phyloP scores from a whole-genome alignment of 2,797 vertebrate species.

The Lindbergichthys nudifrons region DNA sequence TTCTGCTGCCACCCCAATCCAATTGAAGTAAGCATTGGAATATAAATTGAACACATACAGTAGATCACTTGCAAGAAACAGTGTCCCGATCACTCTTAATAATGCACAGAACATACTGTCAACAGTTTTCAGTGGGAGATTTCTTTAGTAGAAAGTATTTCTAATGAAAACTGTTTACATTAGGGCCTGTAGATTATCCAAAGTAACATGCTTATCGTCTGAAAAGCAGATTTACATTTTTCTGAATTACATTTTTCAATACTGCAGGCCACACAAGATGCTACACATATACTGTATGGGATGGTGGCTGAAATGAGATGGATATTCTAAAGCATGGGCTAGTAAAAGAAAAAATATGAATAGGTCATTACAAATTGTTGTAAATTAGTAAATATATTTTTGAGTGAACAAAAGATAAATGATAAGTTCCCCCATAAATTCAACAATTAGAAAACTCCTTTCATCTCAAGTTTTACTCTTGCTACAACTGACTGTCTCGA shows the following conservation, averaged over 20 bases:
- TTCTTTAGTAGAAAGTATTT: neutral
- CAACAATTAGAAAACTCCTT: neutral
- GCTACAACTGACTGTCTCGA: neutral
- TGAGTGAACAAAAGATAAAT: neutral
- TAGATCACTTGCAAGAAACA: neutral
- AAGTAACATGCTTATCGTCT: neutral
- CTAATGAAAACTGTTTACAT: neutral
- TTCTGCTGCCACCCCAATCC: neutral
- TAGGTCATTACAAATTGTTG: neutral
- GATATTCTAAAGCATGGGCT: neutral
- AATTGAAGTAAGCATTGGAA: neutral
- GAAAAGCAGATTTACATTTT: neutral
- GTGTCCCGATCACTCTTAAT: neutral
- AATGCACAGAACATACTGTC: slow-evolving; percentile 5
- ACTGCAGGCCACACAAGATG: neutral
- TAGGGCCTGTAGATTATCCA: neutral
- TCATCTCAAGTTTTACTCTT: neutral
- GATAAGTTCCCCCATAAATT: neutral
- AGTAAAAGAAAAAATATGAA: neutral
- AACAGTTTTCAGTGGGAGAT: neutral
- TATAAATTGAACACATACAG: neutral
- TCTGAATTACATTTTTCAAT: neutral
- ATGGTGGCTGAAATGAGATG: neutral
- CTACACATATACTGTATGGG: neutral
- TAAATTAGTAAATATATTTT: neutral